Base-by-base conservation (phyloP, 2,888 invertebrate genomes). In the Caenorhabditis macrosperma region DNA sequence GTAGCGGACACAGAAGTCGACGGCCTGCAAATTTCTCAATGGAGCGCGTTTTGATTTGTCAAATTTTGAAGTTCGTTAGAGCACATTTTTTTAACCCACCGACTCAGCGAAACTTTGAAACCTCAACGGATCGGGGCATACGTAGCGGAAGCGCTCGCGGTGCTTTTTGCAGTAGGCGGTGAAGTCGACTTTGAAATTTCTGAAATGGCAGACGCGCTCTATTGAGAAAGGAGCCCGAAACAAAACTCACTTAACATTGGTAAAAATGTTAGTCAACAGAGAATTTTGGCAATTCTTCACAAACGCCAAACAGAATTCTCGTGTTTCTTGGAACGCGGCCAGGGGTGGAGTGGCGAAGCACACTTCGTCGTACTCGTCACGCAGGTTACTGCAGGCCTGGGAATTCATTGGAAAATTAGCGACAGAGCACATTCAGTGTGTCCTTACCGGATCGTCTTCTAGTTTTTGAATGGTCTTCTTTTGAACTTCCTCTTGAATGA, bases 1-100 rank as follows among this genome's bases (percentile, higher is more conserved):
- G 60, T 83, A 85, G 6, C 85, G 64, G 38, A 82, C 68, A 48
- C 85, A 85, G 68, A 85, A 85, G 3, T 83, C 82, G 28, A 85
- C 64, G 5, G 85, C 85, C 84, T 84, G 54, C 44, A 77, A 46
- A 57, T 3, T 1, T n/a, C n/a, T n/a, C n/a, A n/a, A n/a, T n/a
- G n/a, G n/a, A n/a, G n/a, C n/a, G n/a, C n/a, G n/a, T n/a, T n/a
- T n/a, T n/a, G n/a, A n/a, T n/a, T n/a, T n/a, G n/a, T n/a, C n/a
- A n/a, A n/a, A n/a, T n/a, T n/a, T n/a, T n/a, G n/a, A n/a, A n/a
- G n/a, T n/a, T n/a, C n/a, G n/a, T n/a, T n/a, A n/a, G n/a, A n/a
- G n/a, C n/a, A n/a, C n/a, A n/a, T n/a, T n/a, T n/a, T n/a, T n/a
- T n/a, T n/a, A 17, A 63, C 64, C 50, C 20, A 84, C 84, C 44